Evolutionary conservation across 2,113 vertebrate species (phyloP).

Genomic region (Triplophysa rosa): DNA sequence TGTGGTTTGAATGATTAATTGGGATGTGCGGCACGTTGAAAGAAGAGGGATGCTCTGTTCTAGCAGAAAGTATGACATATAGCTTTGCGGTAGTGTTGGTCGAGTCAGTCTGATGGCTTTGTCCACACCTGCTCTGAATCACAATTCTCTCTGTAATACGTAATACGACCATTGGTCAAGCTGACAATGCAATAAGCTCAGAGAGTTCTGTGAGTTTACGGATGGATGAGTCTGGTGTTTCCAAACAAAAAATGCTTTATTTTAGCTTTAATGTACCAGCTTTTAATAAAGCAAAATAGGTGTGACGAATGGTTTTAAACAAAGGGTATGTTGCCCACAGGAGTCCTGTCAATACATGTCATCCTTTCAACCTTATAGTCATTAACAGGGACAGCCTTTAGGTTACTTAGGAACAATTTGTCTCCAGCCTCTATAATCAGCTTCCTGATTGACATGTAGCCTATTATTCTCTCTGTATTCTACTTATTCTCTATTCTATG

Average conservation of each 20-base stretch:
- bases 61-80: slow-evolving; percentile 23
- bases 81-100: neutral
- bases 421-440: slow-evolving; percentile 38
- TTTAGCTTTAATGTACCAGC: neutral
- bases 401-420: slow-evolving; percentile 32
- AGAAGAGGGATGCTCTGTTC: slow-evolving; percentile 21
- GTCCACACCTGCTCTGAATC: slow-evolving; percentile 1
- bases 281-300: neutral
- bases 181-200: slow-evolving; percentile 39
- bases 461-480: slow-evolving; percentile 30
- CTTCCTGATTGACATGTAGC: neutral
- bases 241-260: neutral
- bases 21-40: slow-evolving; percentile 1
- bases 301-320: neutral
- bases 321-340: neutral
- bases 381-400: slow-evolving; percentile 37
- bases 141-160: neutral
- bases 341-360: slow-evolving; percentile 12
- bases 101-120: slow-evolving; percentile 21
- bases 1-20: slow-evolving; percentile 12
- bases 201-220: neutral
- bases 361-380: slow-evolving; percentile 27
- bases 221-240: neutral
- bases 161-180: slow-evolving; percentile 48
- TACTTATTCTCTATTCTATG: neutral